These are phyloP conservation scores for Xiphophorus birchmanni DNA, from an alignment of 2,797 vertebrate species.

Conservation along the genomic window DNA sequence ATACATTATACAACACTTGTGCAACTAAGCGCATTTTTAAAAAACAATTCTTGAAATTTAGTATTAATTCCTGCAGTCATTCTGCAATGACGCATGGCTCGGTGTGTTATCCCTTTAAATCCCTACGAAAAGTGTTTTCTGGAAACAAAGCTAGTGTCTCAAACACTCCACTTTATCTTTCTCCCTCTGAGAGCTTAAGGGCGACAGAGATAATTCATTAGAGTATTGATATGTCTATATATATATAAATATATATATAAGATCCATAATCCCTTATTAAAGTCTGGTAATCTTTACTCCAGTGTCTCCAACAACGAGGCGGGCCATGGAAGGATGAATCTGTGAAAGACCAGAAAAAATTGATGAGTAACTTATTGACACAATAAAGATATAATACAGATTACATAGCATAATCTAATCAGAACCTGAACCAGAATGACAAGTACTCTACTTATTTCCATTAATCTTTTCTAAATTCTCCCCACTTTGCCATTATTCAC, in stretches of 20 bases:
- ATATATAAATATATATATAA: not conserved
- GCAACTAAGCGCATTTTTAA: slow-evolving; percentile 71
- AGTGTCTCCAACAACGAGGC: slow-evolving; percentile 83
- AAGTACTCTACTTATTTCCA: not conserved
- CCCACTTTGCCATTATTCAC: not conserved
- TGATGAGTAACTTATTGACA: not conserved
- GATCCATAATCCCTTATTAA: slow-evolving; percentile 71
- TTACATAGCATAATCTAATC: slow-evolving; percentile 7
- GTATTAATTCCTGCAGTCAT: slow-evolving; percentile 70
- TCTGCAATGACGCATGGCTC: slow-evolving; percentile 65
- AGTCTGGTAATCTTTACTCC: slow-evolving; percentile 82
- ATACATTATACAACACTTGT: slow-evolving; percentile 76
- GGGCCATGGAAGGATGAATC: slow-evolving; percentile 83
- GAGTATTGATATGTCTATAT: slow-evolving; percentile 51
- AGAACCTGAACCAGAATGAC: not conserved
- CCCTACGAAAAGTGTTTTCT: slow-evolving; percentile 67
- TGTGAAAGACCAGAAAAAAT: slow-evolving; percentile 50
- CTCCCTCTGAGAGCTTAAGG: slow-evolving; percentile 37
- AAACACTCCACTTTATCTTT: not conserved
- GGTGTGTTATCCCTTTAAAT: slow-evolving; percentile 76
- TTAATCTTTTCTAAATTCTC: not conserved
- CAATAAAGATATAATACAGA: not conserved
- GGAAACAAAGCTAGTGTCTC: slow-evolving; percentile 64
- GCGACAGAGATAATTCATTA: slow-evolving; percentile 67
- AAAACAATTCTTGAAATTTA: slow-evolving; percentile 68